Evolutionary conservation across 2,888 invertebrate genomes (phyloP).

Genomic region (Phortica magna): DNA sequence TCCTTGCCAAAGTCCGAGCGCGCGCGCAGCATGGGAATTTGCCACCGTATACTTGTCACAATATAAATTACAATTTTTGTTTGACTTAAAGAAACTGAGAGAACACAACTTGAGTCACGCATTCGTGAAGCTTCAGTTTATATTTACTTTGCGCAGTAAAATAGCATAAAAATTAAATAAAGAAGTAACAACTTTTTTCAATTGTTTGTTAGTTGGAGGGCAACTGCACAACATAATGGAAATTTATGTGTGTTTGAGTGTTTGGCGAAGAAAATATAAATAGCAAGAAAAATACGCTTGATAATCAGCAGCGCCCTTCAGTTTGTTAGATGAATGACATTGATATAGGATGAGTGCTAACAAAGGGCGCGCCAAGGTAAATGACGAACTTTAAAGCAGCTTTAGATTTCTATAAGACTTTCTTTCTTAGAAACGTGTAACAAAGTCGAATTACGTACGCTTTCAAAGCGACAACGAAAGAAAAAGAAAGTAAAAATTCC

Average conservation of each 20-base stretch:
- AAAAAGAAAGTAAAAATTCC: too few relatives aligned
- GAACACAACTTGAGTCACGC: background rate
- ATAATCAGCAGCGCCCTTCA: background rate
- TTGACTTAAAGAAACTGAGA: background rate
- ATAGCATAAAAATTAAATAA: constrained; percentile 68
- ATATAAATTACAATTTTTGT: constrained; percentile 31
- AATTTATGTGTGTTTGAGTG: constrained; percentile 20
- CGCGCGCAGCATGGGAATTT: background rate
- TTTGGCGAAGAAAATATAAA: background rate
- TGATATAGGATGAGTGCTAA: background rate
- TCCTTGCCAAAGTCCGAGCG: background rate
- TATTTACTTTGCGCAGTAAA: constrained; percentile 51
- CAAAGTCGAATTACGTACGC: too few relatives aligned
- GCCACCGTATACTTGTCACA: background rate
- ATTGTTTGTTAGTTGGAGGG: constrained; percentile 53
- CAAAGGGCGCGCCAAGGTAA: background rate
- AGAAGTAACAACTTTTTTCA: constrained; percentile 70
- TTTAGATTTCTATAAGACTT: too few relatives aligned
- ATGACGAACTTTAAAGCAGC: too few relatives aligned
- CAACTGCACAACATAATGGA: constrained; percentile 5
- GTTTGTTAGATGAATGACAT: background rate
- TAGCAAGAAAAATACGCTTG: background rate
- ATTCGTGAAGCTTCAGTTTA: background rate
- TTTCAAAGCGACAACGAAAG: too few relatives aligned
- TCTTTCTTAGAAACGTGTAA: too few relatives aligned